Evolutionary conservation across 2,113 vertebrate genomes (phyloP).

Genomic region (Ardeotis arabs): DNA sequence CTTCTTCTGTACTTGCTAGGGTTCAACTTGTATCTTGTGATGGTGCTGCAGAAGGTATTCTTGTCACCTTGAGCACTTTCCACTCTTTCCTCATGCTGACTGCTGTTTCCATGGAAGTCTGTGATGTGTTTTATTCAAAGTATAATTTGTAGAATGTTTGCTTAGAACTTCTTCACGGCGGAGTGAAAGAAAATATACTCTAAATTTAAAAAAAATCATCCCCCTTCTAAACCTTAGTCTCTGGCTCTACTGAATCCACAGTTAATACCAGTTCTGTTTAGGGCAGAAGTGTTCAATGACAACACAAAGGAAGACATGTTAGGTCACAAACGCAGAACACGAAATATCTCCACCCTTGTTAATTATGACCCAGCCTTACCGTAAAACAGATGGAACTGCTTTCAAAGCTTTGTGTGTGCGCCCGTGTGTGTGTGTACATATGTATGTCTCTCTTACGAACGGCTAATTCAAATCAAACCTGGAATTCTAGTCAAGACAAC

Average conservation of each 20-base stretch:
- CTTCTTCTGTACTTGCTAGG: not conserved
- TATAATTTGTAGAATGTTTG: slow-evolving; percentile 34
- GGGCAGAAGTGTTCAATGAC: slow-evolving; percentile 42
- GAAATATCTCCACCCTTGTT: slow-evolving; percentile 68
- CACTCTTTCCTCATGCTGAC: not conserved
- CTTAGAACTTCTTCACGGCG: slow-evolving; percentile 22
- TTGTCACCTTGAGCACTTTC: slow-evolving; percentile 28
- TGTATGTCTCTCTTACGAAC: slow-evolving; percentile 55
- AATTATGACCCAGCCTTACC: slow-evolving; percentile 71
- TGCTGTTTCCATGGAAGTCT: slow-evolving; percentile 54
- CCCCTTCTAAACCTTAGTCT: not conserved
- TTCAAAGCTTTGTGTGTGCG: slow-evolving; percentile 32
- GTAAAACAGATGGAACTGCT: slow-evolving; percentile 71
- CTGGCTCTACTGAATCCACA: not conserved
- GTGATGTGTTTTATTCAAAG: slow-evolving; percentile 41
- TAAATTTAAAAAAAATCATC: not conserved
- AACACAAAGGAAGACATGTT: slow-evolving; percentile 25
- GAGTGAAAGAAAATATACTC: not conserved
- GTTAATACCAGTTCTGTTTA: not conserved
- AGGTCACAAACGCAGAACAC: slow-evolving; percentile 64
- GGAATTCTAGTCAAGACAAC: slow-evolving; percentile 67
- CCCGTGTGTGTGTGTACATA: slow-evolving; percentile 24
- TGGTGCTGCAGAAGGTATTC: not conserved
- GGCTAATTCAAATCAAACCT: slow-evolving; percentile 71
- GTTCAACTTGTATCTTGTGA: not conserved